Evolutionary conservation across 2,113 vertebrate genomes (phyloP), one percentile per base, ranked within the genome.

Genomic region (Bungarus multicinctus): DNA sequence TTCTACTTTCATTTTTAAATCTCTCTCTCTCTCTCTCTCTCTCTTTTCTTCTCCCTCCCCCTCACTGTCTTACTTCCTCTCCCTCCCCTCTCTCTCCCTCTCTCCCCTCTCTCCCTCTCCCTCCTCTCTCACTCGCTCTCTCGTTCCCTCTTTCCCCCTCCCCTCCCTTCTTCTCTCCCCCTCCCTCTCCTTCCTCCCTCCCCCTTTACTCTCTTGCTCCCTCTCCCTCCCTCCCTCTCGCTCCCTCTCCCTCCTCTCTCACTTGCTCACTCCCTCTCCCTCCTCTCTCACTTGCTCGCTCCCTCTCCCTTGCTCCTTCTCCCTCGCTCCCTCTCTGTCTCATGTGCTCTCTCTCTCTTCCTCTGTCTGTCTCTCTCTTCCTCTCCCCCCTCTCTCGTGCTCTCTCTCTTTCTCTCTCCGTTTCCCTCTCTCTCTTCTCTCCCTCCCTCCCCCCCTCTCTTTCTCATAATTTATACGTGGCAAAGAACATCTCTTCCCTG

Each of bases 111-210:
- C 22, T 57, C 6, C 2, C 20, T 7, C 22, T 7, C 22, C 2
- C 0, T 22, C 55, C 5, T 22, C 55, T 7, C 5, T 1, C 22
- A 1, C 1, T 1, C 22, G 0, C 2, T 1, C 7, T 25, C 7
- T 1, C 3, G 9, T 0, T 2, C 2, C 3, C 7, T 1, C 2
- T 9, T 0, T 7, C 20, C 6, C 5, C 22, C 20, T 1, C 5
- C 22, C 2, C 20, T 22, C 22, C 5, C 22, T 8, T 7, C 6
- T 22, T 3, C 22, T 1, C 16, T 1, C 53, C 5, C 55, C 2
- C 7, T 1, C 23, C 8, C 5, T 5, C 7, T 3, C 2, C 1
- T 22, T 58, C 1, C 1, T 8, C 2, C 7, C 57, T 5, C 23
- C 3, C 22, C 6, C 55, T 23, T n/a, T n/a, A n/a, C n/a, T n/a